Evolutionary conservation across 2,888 invertebrate species (phyloP), one percentile per base, ranked within the genome.

Genomic region (Candidula unifasciata): DNA sequence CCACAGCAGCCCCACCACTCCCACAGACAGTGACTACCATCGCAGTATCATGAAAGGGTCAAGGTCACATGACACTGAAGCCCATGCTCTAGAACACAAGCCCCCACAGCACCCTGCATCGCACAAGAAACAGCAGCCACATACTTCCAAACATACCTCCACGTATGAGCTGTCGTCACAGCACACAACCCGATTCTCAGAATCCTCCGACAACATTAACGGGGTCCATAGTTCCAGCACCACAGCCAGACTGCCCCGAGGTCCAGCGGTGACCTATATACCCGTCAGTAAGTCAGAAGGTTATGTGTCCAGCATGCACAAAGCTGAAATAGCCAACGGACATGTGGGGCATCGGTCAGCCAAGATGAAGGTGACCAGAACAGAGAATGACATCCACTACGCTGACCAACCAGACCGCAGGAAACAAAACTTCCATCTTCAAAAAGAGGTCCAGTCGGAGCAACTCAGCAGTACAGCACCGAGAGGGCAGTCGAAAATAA

Each of bases 171-270:
- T 64, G 21, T 35, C 69, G 3, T 10, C 37, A 13, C n/a, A 44
- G 30, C n/a, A 37, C 24, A 33, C 52, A 13, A 88, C 89, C 69
- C 6, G 8, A 1, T 44, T 44, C 44, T 44, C 44, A 6, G 44
- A 44, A 13, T 44, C 44, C 13, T 44, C 44, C 87, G 91, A 92
- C 79, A 91, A 92, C 79, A 85, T 92, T 74, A 87, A 79, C 78
- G 71, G 76, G 80, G 44, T 64, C 78, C 13, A 64, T 24, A 82
- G 37, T 30, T 44, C 64, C 37, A 33, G 35, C 68, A 64, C 83
- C 16, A 81, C 83, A 80, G 83, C 69, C 64, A 82, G 84, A 57
- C 71, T 74, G 57, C 73, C 84, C 44, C 74, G 84, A 27, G 82
- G 87, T n/a, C 88, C 88, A 18, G 66, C 87, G 2, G 82, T 85